Evolutionary conservation across 2,797 vertebrate species (phyloP).

Genomic region (Tokudaia tokunoshimensis): DNA sequence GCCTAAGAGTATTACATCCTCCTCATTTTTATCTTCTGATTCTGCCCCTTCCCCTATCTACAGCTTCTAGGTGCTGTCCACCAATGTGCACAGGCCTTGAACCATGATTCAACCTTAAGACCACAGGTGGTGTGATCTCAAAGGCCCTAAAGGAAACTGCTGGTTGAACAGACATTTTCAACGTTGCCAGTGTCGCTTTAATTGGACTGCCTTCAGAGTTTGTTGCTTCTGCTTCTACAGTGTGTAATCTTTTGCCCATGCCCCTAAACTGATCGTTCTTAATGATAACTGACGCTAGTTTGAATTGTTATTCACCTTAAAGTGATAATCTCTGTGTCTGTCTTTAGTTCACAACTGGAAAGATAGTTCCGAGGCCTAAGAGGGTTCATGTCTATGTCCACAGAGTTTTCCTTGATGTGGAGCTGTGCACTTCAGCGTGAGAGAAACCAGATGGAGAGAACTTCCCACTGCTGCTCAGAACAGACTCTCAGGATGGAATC

Average conservation of each 20-base stretch:
- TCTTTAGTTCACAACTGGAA: conserved; percentile 88
- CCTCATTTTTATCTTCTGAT: background rate
- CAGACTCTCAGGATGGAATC: conserved; percentile 53
- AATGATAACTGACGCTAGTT: background rate
- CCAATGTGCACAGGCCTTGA: background rate
- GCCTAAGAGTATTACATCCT: background rate
- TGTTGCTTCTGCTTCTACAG: background rate
- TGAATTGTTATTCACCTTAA: background rate
- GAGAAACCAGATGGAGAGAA: conserved; percentile 30
- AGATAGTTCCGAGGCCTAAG: conserved; percentile 95
- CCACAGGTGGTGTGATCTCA: background rate
- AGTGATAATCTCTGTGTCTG: background rate
- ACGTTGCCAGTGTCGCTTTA: background rate
- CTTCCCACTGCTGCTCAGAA: background rate
- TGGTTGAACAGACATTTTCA: background rate
- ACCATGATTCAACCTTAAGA: background rate
- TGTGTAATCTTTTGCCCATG: background rate
- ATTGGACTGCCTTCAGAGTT: background rate
- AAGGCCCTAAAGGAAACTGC: background rate
- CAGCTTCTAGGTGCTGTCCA: background rate
- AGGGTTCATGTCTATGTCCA: conserved; percentile 92
- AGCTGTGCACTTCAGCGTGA: background rate
- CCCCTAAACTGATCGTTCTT: background rate
- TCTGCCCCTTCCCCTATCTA: background rate
- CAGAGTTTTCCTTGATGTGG: conserved; percentile 83